phyloP scores from a whole-genome alignment of 64 coral and sea anemone species.

The Trachythela sp. region DNA sequence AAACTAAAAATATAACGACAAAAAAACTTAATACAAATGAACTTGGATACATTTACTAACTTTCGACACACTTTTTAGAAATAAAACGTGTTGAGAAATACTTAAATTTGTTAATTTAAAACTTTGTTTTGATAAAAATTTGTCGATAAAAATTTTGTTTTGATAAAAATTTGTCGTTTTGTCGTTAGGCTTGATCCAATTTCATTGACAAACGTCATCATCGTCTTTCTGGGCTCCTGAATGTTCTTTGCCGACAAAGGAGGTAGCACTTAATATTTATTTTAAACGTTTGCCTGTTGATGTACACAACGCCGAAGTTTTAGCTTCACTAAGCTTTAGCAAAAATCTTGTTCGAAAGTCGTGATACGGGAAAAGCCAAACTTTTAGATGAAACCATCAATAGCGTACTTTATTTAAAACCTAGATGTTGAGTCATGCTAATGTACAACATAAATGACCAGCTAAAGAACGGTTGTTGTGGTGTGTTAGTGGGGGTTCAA shows the following conservation, averaged over 20 bases:
- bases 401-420: not conserved
- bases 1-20: too few species aligned
- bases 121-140: too few species aligned
- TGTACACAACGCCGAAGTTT: slow-evolving; percentile 1
- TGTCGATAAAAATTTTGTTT: too few species aligned
- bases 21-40: too few species aligned
- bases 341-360: not conserved
- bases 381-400: not conserved
- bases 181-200: too few species aligned
- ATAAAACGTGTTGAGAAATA: too few species aligned
- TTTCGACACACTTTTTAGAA: too few species aligned
- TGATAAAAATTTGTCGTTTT: too few species aligned
- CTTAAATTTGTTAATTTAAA: too few species aligned
- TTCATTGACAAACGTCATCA: too few species aligned
- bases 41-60: too few species aligned
- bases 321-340: not conserved
- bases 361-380: not conserved
- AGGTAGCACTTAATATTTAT: not conserved
- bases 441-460: not conserved
- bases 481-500: not conserved
- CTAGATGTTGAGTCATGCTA: not conserved
- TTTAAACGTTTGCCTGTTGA: not conserved
- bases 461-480: not conserved
- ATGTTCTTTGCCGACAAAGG: not conserved
- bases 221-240: not conserved